These are phyloP conservation scores for Montipora efflorescens DNA, from an alignment of 64 coral and sea anemone genomes.

Conservation along the genomic window DNA sequence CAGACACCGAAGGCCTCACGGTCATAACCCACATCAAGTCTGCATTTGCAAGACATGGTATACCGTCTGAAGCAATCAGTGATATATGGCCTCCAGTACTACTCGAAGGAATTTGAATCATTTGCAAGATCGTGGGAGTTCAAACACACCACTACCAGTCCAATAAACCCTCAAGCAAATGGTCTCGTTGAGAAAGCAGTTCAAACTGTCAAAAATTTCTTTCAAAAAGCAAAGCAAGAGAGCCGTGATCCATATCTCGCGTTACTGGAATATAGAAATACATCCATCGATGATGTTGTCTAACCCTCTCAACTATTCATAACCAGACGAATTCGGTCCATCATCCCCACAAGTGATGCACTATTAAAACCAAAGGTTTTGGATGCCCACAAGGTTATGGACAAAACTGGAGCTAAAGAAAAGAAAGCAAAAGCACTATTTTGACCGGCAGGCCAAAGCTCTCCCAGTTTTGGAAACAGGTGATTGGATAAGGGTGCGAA, in stretches of 20 bases:
- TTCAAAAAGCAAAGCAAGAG: too few species aligned
- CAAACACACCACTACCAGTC: neutral
- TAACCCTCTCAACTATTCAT: neutral
- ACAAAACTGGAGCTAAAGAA: neutral
- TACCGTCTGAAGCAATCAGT: neutral
- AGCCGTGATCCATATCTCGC: neutral
- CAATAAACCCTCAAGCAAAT: neutral
- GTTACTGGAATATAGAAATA: neutral
- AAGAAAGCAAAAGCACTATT: constrained; percentile 11
- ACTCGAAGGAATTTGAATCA: neutral
- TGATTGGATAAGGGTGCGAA: neutral
- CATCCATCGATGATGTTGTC: neutral
- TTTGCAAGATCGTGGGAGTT: constrained; percentile 9
- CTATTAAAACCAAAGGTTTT: neutral
- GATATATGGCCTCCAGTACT: neutral
- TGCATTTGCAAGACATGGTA: constrained; percentile 24
- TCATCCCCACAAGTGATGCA: neutral
- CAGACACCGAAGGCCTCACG: constrained; percentile 22
- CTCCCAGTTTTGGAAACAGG: neutral
- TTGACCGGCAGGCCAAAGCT: neutral
- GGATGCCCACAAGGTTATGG: neutral
- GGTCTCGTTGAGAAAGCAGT: neutral
- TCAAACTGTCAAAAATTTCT: neutral
- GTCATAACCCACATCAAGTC: constrained; percentile 24
- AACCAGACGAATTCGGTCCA: neutral